These are phyloP conservation scores for Argyrosomus japonicus DNA, from an alignment of 2,113 vertebrate genomes.

Conservation along the genomic window DNA sequence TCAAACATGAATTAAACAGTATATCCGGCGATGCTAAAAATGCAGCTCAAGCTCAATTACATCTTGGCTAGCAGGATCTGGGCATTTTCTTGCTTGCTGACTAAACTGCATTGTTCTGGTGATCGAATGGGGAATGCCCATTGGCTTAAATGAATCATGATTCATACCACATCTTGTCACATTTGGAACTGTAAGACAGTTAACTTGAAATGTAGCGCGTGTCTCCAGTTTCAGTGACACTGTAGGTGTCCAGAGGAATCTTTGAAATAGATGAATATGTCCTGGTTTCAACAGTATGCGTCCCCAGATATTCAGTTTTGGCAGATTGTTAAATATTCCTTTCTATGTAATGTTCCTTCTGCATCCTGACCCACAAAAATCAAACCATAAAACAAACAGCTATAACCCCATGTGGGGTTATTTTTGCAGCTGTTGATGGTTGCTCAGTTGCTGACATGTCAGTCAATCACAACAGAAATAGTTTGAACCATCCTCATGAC, in stretches of 20 bases:
- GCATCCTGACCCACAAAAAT: constrained; percentile 80
- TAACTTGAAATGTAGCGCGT: constrained; percentile 65
- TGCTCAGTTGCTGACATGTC: constrained; percentile 73
- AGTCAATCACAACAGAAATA: constrained; percentile 76
- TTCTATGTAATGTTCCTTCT: constrained; percentile 76
- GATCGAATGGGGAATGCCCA: constrained; percentile 50
- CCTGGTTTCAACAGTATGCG: constrained; percentile 74
- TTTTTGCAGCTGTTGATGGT: constrained; percentile 77
- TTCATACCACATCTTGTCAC: constrained; percentile 51
- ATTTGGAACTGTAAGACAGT: constrained; percentile 52
- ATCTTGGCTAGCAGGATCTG: constrained; percentile 14
- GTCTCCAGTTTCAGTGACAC: constrained; percentile 69
- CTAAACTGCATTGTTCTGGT: constrained; percentile 26
- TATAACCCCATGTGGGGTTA: constrained; percentile 73
- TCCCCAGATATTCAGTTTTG: constrained; percentile 73
- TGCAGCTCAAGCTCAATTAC: constrained; percentile 31
- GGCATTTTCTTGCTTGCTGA: constrained; percentile 18
- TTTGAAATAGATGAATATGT: constrained; percentile 80
- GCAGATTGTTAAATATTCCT: constrained; percentile 80
- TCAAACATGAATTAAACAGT: constrained; percentile 51
- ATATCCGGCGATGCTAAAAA: constrained; percentile 42
- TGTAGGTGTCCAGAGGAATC: constrained; percentile 74
- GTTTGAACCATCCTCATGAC: constrained; percentile 63
- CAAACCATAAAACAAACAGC: constrained; percentile 79
- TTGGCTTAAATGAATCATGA: constrained; percentile 32